Percentiles rank a stretch among this genome's conserved stretches.
phyloP scores from a whole-genome alignment of 2,888 invertebrate species.

The Tanytarsus gracilentus region DNA sequence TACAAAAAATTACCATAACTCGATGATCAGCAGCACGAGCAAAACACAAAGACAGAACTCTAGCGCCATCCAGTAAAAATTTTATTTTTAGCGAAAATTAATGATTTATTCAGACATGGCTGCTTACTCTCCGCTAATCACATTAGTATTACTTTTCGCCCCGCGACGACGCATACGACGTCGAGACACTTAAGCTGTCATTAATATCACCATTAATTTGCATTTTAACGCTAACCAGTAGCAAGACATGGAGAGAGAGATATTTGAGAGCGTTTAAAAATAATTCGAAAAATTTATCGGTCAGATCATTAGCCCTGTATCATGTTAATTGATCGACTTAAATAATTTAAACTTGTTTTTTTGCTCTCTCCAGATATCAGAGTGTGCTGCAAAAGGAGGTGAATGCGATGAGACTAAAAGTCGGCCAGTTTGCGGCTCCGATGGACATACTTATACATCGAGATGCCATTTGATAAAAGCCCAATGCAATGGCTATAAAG shows the following conservation, averaged over 20 bases:
- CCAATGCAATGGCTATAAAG: slow-evolving; percentile 64
- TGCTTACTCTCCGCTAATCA: not conserved
- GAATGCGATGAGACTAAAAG: slow-evolving; percentile 43
- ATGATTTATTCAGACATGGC: not conserved
- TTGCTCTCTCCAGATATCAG: slow-evolving; percentile 36
- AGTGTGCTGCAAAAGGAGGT: slow-evolving; percentile 42
- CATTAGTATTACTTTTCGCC: not conserved
- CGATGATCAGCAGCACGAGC: no score
- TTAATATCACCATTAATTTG: slow-evolving; percentile 20
- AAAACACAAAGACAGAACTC: slow-evolving; percentile 6
- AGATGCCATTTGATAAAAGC: slow-evolving; percentile 68
- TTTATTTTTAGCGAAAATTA: not conserved
- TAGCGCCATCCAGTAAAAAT: not conserved
- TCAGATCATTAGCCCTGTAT: slow-evolving; percentile 13
- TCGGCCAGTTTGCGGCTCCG: slow-evolving; percentile 45
- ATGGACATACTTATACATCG: slow-evolving; percentile 72
- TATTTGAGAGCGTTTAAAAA: not conserved
- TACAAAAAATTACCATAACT: no score
- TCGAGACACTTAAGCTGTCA: slow-evolving; percentile 23
- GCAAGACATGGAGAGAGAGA: not conserved
- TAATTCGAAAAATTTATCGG: not conserved
- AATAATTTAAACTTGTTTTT: slow-evolving; percentile 6
- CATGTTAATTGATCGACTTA: slow-evolving; percentile 3
- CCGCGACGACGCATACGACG: slow-evolving; percentile 6
- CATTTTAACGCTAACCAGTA: slow-evolving; percentile 7